Evolutionary conservation across 2,113 vertebrate genomes (phyloP).

Genomic region (Oreochromis niloticus): DNA sequence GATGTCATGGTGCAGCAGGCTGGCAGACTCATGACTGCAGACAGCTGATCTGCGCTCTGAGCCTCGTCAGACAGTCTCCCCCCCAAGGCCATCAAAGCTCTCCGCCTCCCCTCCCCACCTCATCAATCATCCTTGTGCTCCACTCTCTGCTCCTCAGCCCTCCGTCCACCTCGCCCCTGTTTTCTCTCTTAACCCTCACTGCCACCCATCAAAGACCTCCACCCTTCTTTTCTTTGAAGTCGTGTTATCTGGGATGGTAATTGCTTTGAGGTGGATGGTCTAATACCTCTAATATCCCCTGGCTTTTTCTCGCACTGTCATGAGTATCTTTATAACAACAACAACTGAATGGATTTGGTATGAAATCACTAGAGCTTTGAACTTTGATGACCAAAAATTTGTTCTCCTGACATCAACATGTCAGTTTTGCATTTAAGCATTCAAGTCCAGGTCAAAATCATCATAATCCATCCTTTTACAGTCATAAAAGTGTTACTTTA

Average conservation of each 20-base stretch:
- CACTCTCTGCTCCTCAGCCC: neutral
- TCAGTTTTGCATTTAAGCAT: neutral
- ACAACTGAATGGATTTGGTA: neutral
- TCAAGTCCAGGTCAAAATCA: neutral
- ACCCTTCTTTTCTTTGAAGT: neutral
- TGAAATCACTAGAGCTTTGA: neutral
- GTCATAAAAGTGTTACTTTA: neutral
- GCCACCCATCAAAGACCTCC: neutral
- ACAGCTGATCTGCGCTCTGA: conserved; percentile 47
- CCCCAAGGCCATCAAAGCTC: conserved; percentile 21
- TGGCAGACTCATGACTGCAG: conserved; percentile 45
- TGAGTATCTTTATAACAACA: neutral
- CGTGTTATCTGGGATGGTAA: neutral
- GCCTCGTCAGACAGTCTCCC: conserved; percentile 21
- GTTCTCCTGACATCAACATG: neutral
- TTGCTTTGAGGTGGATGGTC: neutral
- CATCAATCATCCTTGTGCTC: conserved; percentile 21
- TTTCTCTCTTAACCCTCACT: neutral
- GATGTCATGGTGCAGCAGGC: conserved; percentile 40
- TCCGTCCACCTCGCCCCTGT: neutral
- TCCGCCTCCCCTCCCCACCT: neutral
- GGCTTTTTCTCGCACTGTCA: neutral
- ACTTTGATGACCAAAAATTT: neutral
- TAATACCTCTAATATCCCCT: neutral
- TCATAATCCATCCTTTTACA: rapidly evolving